These are phyloP conservation scores for Doryteuthis pealeii DNA, from an alignment of 1,140 invertebrate species.

Conservation along the genomic window DNA sequence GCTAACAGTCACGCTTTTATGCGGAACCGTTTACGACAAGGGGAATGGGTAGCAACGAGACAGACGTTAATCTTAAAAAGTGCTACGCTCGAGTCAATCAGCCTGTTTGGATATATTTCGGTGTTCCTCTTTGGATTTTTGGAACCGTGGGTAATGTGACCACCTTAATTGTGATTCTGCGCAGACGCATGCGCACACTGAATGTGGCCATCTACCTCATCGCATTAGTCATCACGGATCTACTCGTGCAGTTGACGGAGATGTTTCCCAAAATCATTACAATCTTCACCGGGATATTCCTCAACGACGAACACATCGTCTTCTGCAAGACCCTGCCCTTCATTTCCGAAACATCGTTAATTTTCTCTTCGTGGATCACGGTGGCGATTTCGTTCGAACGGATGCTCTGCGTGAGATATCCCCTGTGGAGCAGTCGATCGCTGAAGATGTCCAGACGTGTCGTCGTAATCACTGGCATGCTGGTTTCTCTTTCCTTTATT, in stretches of 20 bases:
- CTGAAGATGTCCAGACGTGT: background rate
- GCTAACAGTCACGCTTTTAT: too few species aligned
- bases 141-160: background rate
- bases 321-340: background rate
- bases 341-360: background rate
- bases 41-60: too few species aligned
- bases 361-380: background rate
- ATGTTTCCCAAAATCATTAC: background rate
- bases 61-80: too few species aligned
- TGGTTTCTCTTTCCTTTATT: background rate
- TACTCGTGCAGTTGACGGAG: background rate
- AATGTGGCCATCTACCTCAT: background rate
- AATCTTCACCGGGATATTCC: background rate
- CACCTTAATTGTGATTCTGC: background rate
- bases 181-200: background rate
- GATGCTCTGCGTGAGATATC: background rate
- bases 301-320: background rate
- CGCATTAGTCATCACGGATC: background rate
- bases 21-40: too few species aligned
- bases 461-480: background rate
- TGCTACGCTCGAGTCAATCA: too few species aligned
- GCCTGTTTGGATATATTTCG: background rate
- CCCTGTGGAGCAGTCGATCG: background rate
- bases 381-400: background rate
- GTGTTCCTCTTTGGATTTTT: background rate